Evolutionary conservation across 2,888 invertebrate genomes (phyloP), one percentile per base, ranked within the genome.

Genomic region (Tinea trinotella): DNA sequence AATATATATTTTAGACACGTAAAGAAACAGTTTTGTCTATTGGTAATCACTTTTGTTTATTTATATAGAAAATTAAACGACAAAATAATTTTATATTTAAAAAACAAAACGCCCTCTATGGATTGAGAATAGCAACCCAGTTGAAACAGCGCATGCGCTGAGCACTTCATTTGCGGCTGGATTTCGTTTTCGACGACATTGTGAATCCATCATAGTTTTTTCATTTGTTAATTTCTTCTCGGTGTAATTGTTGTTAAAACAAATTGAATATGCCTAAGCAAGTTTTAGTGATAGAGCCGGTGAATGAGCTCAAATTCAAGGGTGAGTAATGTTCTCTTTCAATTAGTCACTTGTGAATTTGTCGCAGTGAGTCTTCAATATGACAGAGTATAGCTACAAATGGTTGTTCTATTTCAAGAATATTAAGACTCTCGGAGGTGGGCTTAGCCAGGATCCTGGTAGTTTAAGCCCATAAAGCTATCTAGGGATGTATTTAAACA

Each of bases 241-340:
- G 13, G 40, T 13, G 13, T 40, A 13, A 40, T n/a, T 7, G 24
- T 24, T 5, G 5, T 24, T 24, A 7, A 24, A 9, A 24, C 5
- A 7, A 7, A 24, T 24, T 7, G 24, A 24, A 24, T 71, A 85
- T 85, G 84, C 90, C 90, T 67, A 93, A 93, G 77, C 94, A 94
- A 80, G 90, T 94, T 76, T 88, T 96, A 83, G 88, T 89, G 76
- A 94, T 96, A 90, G 94, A 95, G 72, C 96, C 96, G 66, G 91
- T 92, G 85, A 90, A 90, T 84, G 96, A 96, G 87, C 90, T 96
- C 69, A 93, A 92, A 88, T 96, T 96, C 87, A 90, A 91, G 89
- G 96, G 96, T 96, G 88, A 91, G 92, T 83, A 24, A 30, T 2
- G 4, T 12, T 10, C 9, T 10, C 22, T 40, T 19, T 48, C 5